Percentiles rank a stretch among this genome's conserved stretches.
Conservation (phyloP, 2,113 vertebrate species). For the Equus quagga region DNA sequence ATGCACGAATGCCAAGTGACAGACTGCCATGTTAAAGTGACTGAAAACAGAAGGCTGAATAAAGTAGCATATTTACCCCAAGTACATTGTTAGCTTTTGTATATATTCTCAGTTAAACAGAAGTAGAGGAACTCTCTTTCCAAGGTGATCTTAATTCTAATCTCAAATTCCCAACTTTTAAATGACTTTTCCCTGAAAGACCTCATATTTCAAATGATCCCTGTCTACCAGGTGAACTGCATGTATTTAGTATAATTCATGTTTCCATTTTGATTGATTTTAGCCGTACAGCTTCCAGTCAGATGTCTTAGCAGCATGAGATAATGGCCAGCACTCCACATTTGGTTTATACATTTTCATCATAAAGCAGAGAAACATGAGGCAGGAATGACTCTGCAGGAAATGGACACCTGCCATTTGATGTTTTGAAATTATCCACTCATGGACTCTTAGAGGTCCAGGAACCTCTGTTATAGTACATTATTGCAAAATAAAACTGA, state of each 20-base stretch:
- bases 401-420: not conserved
- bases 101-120: too few species aligned
- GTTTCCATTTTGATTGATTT: not conserved
- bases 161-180: not conserved
- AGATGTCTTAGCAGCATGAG: not conserved
- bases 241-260: fast-evolving
- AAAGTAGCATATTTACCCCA: not conserved
- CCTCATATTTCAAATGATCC: not conserved
- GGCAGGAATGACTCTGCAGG: not conserved
- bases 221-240: not conserved
- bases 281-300: not conserved
- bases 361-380: not conserved
- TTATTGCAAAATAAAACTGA: not conserved
- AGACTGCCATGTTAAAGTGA: not conserved
- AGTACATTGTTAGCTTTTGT: not conserved
- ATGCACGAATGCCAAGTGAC: not conserved
- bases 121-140: not conserved
- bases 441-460: not conserved
- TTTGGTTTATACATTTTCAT: not conserved
- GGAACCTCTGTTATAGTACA: not conserved
- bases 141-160: not conserved
- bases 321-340: not conserved
- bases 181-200: not conserved
- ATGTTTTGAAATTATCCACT: not conserved
- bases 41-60: not conserved